These are phyloP conservation scores for Daboia siamensis DNA, from an alignment of 2,113 vertebrate species.

Conservation along the genomic window DNA sequence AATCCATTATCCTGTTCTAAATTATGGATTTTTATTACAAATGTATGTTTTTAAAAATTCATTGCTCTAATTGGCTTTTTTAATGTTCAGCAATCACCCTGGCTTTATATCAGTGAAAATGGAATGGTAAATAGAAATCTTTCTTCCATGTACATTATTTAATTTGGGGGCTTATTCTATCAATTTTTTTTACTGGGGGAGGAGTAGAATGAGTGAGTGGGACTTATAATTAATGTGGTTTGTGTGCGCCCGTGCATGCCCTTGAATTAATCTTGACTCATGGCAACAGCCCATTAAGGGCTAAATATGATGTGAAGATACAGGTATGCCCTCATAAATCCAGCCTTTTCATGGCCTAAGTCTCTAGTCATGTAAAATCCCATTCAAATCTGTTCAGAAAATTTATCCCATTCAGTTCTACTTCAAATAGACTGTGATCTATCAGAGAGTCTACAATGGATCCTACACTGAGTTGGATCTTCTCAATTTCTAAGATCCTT, in stretches of 20 bases:
- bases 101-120: constrained; percentile 55
- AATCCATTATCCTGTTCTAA: constrained; percentile 61
- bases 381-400: too few species aligned
- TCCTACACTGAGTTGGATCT: too few species aligned
- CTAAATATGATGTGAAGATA: too few species aligned
- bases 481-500: too few species aligned
- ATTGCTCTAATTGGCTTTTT: constrained; percentile 60
- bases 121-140: constrained; percentile 48
- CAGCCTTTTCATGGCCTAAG: too few species aligned
- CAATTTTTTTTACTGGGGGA: constrained; percentile 11
- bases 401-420: too few species aligned
- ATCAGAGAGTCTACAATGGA: too few species aligned
- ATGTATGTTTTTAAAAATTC: constrained; percentile 61
- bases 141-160: constrained; percentile 48
- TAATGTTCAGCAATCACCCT: constrained; percentile 53
- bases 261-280: neutral
- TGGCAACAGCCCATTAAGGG: neutral
- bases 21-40: constrained; percentile 62
- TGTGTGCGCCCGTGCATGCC: neutral
- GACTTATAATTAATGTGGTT: neutral
- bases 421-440: too few species aligned
- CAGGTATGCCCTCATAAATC: too few species aligned
- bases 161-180: constrained; percentile 2
- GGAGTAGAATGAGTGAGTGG: neutral
- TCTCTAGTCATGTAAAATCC: too few species aligned